Evolutionary conservation across 92 coral and sea anemone genomes (phyloP).

Genomic region (Muricea muricata): DNA sequence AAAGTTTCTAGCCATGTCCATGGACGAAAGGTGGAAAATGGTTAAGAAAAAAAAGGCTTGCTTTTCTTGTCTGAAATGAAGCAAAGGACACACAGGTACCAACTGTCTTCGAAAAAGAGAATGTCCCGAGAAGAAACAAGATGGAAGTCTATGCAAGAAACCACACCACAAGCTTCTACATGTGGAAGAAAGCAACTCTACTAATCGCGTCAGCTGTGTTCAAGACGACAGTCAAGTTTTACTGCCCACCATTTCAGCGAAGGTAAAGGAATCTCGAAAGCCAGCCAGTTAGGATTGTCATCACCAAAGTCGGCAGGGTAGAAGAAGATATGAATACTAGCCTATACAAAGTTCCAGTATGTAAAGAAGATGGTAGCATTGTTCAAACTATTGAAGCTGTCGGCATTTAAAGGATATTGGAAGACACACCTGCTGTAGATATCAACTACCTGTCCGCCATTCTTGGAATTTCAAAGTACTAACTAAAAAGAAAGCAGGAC

Average conservation of each 20-base stretch:
- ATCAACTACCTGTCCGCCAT: constrained; percentile 17
- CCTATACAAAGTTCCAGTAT: constrained; percentile 52
- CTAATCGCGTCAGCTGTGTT: not conserved
- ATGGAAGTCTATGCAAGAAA: too few species aligned
- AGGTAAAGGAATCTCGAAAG: constrained; percentile 23
- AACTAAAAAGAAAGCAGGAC: constrained; percentile 56
- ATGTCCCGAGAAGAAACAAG: too few species aligned
- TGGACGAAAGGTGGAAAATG: too few species aligned
- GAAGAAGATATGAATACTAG: constrained; percentile 63
- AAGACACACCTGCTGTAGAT: constrained; percentile 31
- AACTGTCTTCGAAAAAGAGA: too few species aligned
- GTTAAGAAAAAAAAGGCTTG: too few species aligned
- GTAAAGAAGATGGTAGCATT: not conserved
- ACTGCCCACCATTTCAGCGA: not conserved
- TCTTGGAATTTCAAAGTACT: too few species aligned
- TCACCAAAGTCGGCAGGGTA: constrained; percentile 60
- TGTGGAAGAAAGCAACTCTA: too few species aligned
- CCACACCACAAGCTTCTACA: too few species aligned
- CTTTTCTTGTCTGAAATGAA: too few species aligned
- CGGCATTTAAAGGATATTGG: not conserved
- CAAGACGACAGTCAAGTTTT: not conserved
- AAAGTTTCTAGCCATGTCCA: too few species aligned
- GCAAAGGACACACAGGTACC: too few species aligned
- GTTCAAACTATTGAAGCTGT: too few species aligned
- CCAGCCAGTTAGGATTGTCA: constrained; percentile 34